phyloP scores from a whole-genome alignment of 2,888 invertebrate species.

The Stomorhina lunata region DNA sequence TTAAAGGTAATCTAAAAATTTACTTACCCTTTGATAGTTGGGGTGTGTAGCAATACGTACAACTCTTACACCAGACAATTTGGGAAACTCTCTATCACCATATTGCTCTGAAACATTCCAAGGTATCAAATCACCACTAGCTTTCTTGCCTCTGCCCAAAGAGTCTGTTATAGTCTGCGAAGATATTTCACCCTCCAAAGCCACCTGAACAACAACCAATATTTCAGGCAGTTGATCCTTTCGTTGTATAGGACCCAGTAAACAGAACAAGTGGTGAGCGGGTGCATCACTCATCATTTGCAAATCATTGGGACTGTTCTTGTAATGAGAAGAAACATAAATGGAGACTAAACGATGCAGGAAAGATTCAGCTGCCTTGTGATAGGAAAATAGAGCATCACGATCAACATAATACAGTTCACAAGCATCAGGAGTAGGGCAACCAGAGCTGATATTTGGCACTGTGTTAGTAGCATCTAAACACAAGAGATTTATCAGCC shows the following conservation, averaged over 20 bases:
- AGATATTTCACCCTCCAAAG: slow-evolving; percentile 88
- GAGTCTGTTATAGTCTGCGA: slow-evolving; percentile 86
- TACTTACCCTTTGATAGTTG: slow-evolving; percentile 91
- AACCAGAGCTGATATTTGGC: slow-evolving; percentile 85
- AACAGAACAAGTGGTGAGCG: slow-evolving; percentile 97
- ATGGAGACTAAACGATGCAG: slow-evolving; percentile 94
- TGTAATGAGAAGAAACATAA: slow-evolving; percentile 98
- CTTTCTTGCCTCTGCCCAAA: slow-evolving; percentile 91
- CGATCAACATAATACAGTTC: slow-evolving; percentile 93
- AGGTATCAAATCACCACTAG: slow-evolving; percentile 98
- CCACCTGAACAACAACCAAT: slow-evolving; percentile 93
- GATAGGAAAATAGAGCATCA: slow-evolving; percentile 98
- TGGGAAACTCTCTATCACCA: slow-evolving; percentile 95
- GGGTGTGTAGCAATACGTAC: slow-evolving; percentile 99
- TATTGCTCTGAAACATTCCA: slow-evolving; percentile 99
- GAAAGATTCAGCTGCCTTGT: slow-evolving; percentile 95
- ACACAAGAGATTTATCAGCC: slow-evolving; percentile 95
- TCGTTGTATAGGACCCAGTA: slow-evolving; percentile 91
- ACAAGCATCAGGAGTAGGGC: slow-evolving; percentile 93
- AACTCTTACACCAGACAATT: slow-evolving; percentile 92
- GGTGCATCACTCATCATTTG: slow-evolving; percentile 99
- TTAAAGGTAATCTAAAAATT: background rate
- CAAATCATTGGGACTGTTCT: slow-evolving; percentile 99
- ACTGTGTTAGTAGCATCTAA: slow-evolving; percentile 87
- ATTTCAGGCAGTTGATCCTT: slow-evolving; percentile 92